A percentile compares a stretch with the other conserved stretches of the same genome.
Conservation (phyloP, 2,888 invertebrate species). For the Diaperis boleti region DNA sequence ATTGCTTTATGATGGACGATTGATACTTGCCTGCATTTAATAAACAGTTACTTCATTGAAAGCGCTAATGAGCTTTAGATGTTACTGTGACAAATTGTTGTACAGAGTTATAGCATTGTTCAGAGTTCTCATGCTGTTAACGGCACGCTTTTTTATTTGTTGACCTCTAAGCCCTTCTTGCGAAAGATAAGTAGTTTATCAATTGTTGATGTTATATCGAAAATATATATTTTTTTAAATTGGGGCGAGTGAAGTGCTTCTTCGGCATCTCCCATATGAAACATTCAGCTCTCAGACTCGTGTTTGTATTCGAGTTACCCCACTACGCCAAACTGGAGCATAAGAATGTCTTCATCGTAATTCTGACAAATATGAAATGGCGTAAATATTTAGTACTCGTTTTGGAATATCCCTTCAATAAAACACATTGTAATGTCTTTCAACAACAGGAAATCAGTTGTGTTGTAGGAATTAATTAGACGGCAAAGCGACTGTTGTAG, state of each 20-base stretch:
- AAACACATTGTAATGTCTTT: not conserved
- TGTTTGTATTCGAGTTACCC: constrained; percentile 18
- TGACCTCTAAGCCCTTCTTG: no score
- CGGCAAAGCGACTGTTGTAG: constrained; percentile 10
- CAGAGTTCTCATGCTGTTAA: no score
- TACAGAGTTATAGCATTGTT: no score
- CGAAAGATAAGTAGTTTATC: no score
- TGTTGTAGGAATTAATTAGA: constrained; percentile 35
- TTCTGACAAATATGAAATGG: constrained; percentile 26
- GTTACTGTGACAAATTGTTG: no score
- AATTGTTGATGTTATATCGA: no score
- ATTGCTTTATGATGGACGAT: no score
- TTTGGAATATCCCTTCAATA: constrained; percentile 19
- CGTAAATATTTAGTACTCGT: constrained; percentile 25
- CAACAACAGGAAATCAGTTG: constrained; percentile 28
- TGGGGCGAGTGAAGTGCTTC: not conserved
- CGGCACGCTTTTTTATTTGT: no score
- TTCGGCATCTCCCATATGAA: not conserved
- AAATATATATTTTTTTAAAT: no score
- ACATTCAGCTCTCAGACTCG: not conserved
- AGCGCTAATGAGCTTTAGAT: no score
- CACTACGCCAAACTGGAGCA: constrained; percentile 23
- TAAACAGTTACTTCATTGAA: no score
- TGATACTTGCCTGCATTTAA: no score
- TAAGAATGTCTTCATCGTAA: constrained; percentile 23